Evolutionary conservation across 2,797 vertebrate genomes (phyloP), one percentile per base, ranked within the genome.

Genomic region (Pangasius sanitwongsei): DNA sequence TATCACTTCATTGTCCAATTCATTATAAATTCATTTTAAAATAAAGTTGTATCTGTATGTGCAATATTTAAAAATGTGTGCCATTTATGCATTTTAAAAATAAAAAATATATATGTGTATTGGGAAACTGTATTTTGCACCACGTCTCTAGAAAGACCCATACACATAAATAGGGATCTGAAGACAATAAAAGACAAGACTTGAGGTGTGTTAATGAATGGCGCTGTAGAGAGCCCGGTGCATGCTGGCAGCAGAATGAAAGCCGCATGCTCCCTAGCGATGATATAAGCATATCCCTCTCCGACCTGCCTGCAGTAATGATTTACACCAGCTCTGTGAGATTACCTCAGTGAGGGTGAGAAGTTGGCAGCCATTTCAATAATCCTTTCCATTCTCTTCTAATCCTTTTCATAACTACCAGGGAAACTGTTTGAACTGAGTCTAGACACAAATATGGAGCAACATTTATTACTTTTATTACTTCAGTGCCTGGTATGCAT

Each of bases 321-420:
- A 94, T 95, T 95, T 96, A 95, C 95, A 95, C 95, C 95, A 95
- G 95, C 95, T 94, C 92, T 93, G 93, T 80, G 89, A 95, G 95
- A 92, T 94, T 94, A 95, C 92, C 87, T 93, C 94, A 92, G 92
- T 92, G 94, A 94, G 94, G 86, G 90, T 92, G 89, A 93, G 92
- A 88, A 90, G 92, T 92, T 94, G 95, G 93, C 16, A 82, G 90
- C 92, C 92, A 89, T 93, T 92, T 85, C 93, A 86, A 93, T 91
- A 93, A 74, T 75, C 86, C 37, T 91, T 91, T 90, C 93, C 89
- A 93, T 91, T 93, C 63, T 84, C 88, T 84, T 86, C 80, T 83
- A 83, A 55, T 55, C 53, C 75, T 77, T 90, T 74, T 75, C 72
- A 55, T 48, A 80, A 85, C 57, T 53, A 81, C 77, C 6, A n/a